phyloP scores from a whole-genome alignment of 2,888 invertebrate species.

The Luperina nickerlii region DNA sequence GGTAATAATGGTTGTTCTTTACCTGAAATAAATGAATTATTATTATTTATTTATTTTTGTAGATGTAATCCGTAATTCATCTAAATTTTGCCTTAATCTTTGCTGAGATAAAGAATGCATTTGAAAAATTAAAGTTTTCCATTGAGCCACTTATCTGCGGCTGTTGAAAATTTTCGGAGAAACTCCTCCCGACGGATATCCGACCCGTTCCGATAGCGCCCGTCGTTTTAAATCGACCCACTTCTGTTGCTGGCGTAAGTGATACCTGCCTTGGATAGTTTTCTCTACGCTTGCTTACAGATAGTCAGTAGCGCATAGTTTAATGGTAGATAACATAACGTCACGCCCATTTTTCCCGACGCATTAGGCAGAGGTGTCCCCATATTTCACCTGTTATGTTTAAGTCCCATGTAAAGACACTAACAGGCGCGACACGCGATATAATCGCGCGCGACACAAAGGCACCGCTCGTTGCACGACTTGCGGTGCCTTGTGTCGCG shows the following conservation, averaged over 20 bases:
- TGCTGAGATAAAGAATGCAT: slow-evolving; percentile 3
- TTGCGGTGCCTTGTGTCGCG: too few relatives aligned
- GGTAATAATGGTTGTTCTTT: too few relatives aligned
- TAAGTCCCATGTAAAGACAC: neutral
- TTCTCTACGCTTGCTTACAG: neutral
- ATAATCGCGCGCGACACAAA: too few relatives aligned
- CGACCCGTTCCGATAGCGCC: slow-evolving; percentile 45
- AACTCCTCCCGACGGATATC: slow-evolving; percentile 51
- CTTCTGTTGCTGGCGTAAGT: slow-evolving; percentile 26
- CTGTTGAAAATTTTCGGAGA: slow-evolving; percentile 37
- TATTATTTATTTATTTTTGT: neutral
- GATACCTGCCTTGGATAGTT: slow-evolving; percentile 43
- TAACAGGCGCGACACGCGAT: too few relatives aligned
- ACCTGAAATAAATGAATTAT: too few relatives aligned
- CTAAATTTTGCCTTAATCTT: neutral
- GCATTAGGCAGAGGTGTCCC: neutral
- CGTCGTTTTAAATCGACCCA: slow-evolving; percentile 52
- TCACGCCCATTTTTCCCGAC: neutral
- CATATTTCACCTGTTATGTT: neutral
- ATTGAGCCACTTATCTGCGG: slow-evolving; percentile 35
- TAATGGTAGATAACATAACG: neutral
- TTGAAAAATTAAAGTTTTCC: slow-evolving; percentile 19
- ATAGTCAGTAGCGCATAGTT: neutral
- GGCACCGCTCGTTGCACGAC: too few relatives aligned
- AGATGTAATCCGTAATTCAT: neutral